Evolutionary conservation across 2,113 vertebrate species (phyloP).

Genomic region (Dipodomys spectabilis): DNA sequence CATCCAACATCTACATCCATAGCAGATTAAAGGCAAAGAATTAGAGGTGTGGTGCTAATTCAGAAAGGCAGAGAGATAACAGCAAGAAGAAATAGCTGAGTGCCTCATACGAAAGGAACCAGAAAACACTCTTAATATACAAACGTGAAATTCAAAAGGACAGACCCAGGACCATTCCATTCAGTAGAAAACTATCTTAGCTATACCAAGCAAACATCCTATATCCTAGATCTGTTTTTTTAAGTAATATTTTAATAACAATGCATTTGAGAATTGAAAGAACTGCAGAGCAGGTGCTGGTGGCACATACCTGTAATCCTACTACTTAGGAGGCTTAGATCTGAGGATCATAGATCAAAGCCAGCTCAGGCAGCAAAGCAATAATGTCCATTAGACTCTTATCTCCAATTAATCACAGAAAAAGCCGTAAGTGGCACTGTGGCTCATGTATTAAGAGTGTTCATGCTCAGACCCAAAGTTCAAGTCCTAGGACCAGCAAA

Average conservation of each 20-base stretch:
- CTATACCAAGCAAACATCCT: background rate
- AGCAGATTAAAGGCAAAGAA: conserved; percentile 44
- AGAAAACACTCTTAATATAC: conserved; percentile 18
- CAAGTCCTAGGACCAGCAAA: too few relatives aligned
- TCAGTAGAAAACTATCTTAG: background rate
- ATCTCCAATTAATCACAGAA: too few relatives aligned
- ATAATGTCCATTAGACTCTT: too few relatives aligned
- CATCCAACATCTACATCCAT: conserved; percentile 17
- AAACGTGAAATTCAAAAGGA: conserved; percentile 41
- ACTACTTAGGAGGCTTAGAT: too few relatives aligned
- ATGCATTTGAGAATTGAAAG: conserved; percentile 18
- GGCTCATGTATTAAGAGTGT: too few relatives aligned
- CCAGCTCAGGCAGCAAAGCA: too few relatives aligned
- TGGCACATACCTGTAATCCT: too few relatives aligned
- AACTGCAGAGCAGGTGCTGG: background rate
- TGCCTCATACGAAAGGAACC: conserved; percentile 25
- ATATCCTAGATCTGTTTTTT: background rate
- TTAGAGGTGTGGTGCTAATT: conserved; percentile 6
- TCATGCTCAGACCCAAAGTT: too few relatives aligned
- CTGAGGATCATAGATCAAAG: too few relatives aligned
- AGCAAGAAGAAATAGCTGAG: conserved; percentile 13
- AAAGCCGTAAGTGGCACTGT: too few relatives aligned
- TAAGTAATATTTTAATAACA: background rate
- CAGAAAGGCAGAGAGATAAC: background rate
- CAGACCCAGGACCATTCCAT: background rate